Evolutionary conservation across 2,113 vertebrate genomes (phyloP).

Genomic region (Corvus moneduloides): DNA sequence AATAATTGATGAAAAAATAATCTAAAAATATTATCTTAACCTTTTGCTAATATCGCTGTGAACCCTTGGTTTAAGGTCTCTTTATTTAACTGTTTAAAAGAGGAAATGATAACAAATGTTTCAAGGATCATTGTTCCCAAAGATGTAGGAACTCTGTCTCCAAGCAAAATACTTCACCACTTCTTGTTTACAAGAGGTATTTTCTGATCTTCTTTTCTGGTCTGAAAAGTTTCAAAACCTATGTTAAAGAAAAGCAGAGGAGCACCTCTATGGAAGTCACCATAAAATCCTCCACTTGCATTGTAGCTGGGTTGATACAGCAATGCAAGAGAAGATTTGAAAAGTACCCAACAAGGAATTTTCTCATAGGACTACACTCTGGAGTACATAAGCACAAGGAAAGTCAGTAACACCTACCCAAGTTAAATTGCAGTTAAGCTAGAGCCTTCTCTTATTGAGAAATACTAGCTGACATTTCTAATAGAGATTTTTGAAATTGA

Average conservation of each 20-base stretch:
- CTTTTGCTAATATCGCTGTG: constrained; percentile 18
- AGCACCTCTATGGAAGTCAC: not conserved
- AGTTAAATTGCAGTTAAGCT: not conserved
- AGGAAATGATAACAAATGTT: constrained; percentile 37
- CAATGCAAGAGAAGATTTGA: not conserved
- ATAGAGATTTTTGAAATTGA: not conserved
- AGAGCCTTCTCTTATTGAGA: not conserved
- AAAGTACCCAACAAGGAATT: not conserved
- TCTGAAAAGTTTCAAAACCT: not conserved
- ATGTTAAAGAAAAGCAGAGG: not conserved
- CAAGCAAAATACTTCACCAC: not conserved
- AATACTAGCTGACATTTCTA: not conserved
- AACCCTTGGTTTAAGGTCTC: constrained; percentile 26
- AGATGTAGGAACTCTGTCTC: constrained; percentile 1
- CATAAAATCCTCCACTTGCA: not conserved
- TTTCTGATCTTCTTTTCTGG: not conserved
- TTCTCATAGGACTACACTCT: not conserved
- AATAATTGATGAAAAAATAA: constrained; percentile 35
- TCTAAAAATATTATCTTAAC: constrained; percentile 50
- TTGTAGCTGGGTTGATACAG: not conserved
- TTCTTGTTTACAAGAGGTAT: constrained; percentile 16
- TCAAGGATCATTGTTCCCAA: constrained; percentile 24
- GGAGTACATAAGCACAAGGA: not conserved
- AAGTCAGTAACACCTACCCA: not conserved
- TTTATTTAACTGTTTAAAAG: constrained; percentile 43